phyloP scores from a whole-genome alignment of 2,113 vertebrate genomes.

The Gnathochromis pfefferi region DNA sequence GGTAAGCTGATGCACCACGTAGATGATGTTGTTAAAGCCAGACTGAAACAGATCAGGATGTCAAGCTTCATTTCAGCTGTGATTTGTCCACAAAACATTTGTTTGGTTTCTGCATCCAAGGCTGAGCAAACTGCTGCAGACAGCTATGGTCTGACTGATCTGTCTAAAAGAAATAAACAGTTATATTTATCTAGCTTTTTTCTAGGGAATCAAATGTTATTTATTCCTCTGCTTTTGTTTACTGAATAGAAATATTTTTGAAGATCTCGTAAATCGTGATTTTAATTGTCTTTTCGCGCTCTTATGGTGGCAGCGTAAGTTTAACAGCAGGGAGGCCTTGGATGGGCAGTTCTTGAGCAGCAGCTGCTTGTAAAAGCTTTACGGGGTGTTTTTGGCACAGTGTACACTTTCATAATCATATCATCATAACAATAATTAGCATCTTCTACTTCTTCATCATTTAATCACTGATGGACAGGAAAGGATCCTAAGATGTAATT shows the following conservation, averaged over 20 bases:
- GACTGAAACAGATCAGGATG: background rate
- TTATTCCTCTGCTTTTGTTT: background rate
- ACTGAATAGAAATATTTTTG: conserved; percentile 89
- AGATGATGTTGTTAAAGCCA: background rate
- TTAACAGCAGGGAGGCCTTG: conserved; percentile 93
- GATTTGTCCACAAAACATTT: conserved; percentile 74
- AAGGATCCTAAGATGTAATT: conserved; percentile 34
- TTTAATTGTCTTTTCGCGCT: conserved; percentile 71
- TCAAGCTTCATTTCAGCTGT: background rate
- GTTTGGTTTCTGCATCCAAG: conserved; percentile 69
- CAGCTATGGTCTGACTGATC: background rate
- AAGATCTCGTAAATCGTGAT: conserved; percentile 85
- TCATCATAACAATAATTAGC: background rate
- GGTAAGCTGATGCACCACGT: conserved; percentile 64
- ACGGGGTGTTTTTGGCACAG: background rate
- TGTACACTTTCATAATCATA: background rate
- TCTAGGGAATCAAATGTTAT: background rate
- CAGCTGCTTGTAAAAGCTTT: conserved; percentile 83
- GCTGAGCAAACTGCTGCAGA: background rate
- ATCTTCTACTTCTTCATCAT: background rate
- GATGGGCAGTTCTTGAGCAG: conserved; percentile 83
- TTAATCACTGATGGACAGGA: conserved; percentile 93
- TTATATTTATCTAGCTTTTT: background rate
- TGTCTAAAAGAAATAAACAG: background rate
- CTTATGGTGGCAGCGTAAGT: conserved; percentile 78